These are phyloP conservation scores for Callaeas wilsoni DNA, from an alignment of 2,113 vertebrate genomes.

Conservation along the genomic window DNA sequence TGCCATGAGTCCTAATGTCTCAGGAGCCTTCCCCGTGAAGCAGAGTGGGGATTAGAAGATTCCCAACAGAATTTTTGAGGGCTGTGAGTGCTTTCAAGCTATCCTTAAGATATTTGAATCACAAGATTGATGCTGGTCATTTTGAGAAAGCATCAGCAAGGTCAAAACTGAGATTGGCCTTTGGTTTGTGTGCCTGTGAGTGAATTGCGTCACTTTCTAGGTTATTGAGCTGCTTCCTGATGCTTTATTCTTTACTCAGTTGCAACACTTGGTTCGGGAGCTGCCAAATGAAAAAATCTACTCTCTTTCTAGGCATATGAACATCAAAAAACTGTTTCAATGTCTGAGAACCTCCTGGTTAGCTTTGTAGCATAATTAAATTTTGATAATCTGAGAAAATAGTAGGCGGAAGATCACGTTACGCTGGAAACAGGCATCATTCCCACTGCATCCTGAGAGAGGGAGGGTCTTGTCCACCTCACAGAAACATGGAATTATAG, in stretches of 20 bases:
- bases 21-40: neutral
- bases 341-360: neutral
- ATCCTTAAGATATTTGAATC: neutral
- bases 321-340: neutral
- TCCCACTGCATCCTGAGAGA: neutral
- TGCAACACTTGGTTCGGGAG: neutral
- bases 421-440: neutral
- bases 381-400: neutral
- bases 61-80: neutral
- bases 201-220: neutral
- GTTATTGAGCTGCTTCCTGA: neutral
- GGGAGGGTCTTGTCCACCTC: neutral
- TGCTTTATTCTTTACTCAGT: neutral
- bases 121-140: neutral
- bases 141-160: neutral
- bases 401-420: rapidly evolving
- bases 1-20: neutral
- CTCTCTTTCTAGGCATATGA: neutral
- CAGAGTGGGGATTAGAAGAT: neutral
- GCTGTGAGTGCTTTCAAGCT: neutral
- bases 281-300: neutral
- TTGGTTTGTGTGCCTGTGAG: neutral
- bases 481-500: neutral
- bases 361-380: neutral
- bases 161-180: neutral